phyloP scores from a whole-genome alignment of 2,113 vertebrate species.

The Entelurus aequoreus region DNA sequence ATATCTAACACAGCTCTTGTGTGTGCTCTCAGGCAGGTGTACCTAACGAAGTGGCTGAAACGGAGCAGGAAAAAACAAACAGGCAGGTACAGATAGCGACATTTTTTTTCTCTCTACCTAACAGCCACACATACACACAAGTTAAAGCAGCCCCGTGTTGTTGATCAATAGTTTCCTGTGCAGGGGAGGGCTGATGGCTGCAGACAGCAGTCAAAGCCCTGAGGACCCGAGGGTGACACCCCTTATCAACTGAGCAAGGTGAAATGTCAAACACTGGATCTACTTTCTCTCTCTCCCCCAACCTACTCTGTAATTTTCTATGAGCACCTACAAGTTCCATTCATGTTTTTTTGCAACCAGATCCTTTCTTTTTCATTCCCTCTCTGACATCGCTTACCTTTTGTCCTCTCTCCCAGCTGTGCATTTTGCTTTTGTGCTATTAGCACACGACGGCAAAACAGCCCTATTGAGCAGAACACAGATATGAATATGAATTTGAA shows the following conservation, averaged over 20 bases:
- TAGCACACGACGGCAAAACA: conserved; percentile 32
- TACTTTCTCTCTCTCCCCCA: conserved; percentile 39
- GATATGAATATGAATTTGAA: conserved; percentile 62
- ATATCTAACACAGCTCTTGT: too few species aligned
- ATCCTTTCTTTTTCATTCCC: background rate
- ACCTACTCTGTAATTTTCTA: conserved; percentile 12
- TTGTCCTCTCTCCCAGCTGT: conserved; percentile 9
- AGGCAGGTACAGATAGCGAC: background rate
- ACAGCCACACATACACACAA: conserved; percentile 18
- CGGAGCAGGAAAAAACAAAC: conserved; percentile 13
- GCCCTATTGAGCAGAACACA: conserved; percentile 50
- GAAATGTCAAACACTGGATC: conserved; percentile 71
- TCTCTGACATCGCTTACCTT: conserved; percentile 4
- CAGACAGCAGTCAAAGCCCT: conserved; percentile 66
- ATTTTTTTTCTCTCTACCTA: conserved; percentile 8
- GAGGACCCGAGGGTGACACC: conserved; percentile 67
- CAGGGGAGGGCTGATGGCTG: conserved; percentile 62
- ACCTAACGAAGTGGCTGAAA: background rate
- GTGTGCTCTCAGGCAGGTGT: background rate
- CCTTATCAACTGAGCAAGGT: conserved; percentile 71
- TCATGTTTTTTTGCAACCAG: conserved; percentile 4
- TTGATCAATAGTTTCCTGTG: conserved; percentile 70
- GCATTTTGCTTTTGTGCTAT: conserved; percentile 17
- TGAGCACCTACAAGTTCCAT: background rate
- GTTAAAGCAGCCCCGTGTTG: conserved; percentile 46